Evolutionary conservation across 2,113 vertebrate species (phyloP).

Genomic region (Calyptommatus sinebrachiatus): DNA sequence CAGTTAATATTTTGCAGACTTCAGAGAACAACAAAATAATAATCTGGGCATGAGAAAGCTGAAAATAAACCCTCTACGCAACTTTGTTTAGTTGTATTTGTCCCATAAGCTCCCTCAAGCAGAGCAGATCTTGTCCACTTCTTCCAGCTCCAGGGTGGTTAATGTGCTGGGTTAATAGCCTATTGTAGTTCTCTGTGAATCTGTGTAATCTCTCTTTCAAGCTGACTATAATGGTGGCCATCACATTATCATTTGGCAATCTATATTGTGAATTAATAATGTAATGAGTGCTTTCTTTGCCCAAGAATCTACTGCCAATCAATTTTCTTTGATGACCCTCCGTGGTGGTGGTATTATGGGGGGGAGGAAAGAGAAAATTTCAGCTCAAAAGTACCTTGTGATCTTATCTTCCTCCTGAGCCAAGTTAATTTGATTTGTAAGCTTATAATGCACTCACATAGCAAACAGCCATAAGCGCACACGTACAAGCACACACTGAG

Average conservation of each 20-base stretch:
- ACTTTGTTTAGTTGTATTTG: not conserved
- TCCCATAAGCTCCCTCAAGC: not conserved
- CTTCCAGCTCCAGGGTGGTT: too few species aligned
- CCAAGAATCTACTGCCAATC: not conserved
- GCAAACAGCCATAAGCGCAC: not conserved
- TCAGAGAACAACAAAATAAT: too few species aligned
- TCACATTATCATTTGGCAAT: not conserved
- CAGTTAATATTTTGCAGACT: too few species aligned
- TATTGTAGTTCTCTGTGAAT: not conserved
- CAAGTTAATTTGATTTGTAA: constrained; percentile 10
- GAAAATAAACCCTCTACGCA: too few species aligned
- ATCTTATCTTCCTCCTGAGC: constrained; percentile 16
- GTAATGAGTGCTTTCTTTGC: not conserved
- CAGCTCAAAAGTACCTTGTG: not conserved
- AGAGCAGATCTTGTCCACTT: too few species aligned
- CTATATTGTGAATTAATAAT: not conserved
- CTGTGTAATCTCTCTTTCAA: not conserved
- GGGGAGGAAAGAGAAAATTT: not conserved
- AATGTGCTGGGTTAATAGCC: not conserved
- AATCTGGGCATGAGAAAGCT: too few species aligned
- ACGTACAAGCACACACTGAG: not conserved
- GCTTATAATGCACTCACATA: not conserved
- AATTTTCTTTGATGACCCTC: not conserved
- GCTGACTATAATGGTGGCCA: not conserved
- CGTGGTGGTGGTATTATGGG: not conserved